Evolutionary conservation across 2,888 invertebrate species (phyloP).

Genomic region (Pachycephus smyrnensis): DNA sequence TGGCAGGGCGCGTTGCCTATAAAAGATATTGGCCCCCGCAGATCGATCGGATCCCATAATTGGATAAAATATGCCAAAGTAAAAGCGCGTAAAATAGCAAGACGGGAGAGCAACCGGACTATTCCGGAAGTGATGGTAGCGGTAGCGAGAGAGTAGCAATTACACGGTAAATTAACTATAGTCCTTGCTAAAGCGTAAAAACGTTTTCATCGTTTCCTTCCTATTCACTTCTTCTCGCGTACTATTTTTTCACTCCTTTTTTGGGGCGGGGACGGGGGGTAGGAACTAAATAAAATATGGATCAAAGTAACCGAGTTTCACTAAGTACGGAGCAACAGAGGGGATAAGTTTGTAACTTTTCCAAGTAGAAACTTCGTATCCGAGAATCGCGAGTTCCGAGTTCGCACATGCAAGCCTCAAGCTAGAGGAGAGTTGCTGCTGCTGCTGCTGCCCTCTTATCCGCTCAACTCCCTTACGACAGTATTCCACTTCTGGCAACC

Average conservation of each 20-base stretch:
- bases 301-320: conserved; percentile 45
- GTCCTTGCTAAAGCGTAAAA: conserved; percentile 36
- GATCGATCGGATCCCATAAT: background rate
- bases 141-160: conserved; percentile 32
- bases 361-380: conserved; percentile 46
- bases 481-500: conserved; percentile 45
- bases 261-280: background rate
- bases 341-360: conserved; percentile 52
- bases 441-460: conserved; percentile 37
- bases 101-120: background rate
- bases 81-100: background rate
- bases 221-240: conserved; percentile 9
- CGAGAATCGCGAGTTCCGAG: conserved; percentile 43
- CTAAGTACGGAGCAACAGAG: conserved; percentile 27
- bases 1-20: background rate
- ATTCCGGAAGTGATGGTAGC: background rate
- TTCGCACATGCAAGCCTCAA: conserved; percentile 35
- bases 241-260: conserved; percentile 20
- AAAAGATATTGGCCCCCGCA: background rate
- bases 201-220: conserved; percentile 27
- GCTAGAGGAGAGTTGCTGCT: conserved; percentile 13
- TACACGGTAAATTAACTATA: conserved; percentile 39
- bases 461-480: conserved; percentile 31
- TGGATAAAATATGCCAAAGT: background rate
- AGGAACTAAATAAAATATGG: conserved; percentile 52